These are phyloP conservation scores for Drosophila pseudoobscura DNA, from an alignment of 1,140 invertebrate species.

Conservation along the genomic window DNA sequence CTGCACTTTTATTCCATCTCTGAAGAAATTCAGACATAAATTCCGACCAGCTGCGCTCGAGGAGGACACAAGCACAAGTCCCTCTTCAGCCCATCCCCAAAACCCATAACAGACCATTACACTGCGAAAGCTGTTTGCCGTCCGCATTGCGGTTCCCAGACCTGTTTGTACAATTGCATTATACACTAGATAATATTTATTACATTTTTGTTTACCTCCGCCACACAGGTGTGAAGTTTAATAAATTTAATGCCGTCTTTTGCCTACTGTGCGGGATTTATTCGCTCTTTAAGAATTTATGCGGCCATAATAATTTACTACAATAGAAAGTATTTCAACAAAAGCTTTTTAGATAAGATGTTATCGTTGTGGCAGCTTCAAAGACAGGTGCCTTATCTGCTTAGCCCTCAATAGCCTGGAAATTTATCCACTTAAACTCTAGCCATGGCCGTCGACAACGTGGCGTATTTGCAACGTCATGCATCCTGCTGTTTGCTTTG, in stretches of 20 bases:
- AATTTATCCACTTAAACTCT: no score
- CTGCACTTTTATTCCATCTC: no score
- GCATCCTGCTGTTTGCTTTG: slow-evolving; percentile 36
- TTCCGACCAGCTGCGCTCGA: no score
- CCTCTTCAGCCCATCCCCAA: no score
- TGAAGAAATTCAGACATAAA: no score
- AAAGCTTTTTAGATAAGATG: slow-evolving; percentile 2
- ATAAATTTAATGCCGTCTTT: slow-evolving; percentile 5
- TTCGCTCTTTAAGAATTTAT: slow-evolving; percentile 11
- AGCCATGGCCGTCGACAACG: no score
- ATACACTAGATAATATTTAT: slow-evolving; percentile 21
- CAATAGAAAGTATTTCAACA: not conserved
- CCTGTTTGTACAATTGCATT: no score
- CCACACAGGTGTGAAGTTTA: not conserved
- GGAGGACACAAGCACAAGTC: no score
- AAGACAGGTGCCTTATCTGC: slow-evolving; percentile 31
- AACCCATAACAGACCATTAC: no score
- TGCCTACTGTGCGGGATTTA: slow-evolving; percentile 12
- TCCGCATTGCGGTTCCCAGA: no score
- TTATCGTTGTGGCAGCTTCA: slow-evolving; percentile 23
- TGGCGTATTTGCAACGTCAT: slow-evolving; percentile 1
- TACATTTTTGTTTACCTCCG: slow-evolving; percentile 31
- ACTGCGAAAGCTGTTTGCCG: no score
- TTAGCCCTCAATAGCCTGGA: not conserved
- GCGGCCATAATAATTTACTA: slow-evolving; percentile 19